phyloP scores from a whole-genome alignment of 2,888 invertebrate species.

The Cinara cedri region DNA sequence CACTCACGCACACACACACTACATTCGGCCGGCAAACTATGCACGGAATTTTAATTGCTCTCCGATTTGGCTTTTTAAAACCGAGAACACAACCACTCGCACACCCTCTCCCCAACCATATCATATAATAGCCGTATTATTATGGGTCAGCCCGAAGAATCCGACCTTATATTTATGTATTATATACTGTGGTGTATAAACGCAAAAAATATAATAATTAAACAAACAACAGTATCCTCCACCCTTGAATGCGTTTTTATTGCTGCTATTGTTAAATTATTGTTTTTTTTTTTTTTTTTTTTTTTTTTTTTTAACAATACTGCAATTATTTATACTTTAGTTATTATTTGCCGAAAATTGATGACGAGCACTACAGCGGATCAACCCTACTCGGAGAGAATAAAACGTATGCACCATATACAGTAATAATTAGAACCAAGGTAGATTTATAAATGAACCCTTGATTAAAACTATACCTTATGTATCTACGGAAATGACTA shows the following conservation, averaged over 20 bases:
- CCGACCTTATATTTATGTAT: neutral
- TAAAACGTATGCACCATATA: no score
- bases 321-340: no score
- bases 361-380: no score
- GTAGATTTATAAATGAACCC: no score
- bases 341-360: no score
- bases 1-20: neutral
- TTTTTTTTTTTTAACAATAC: no score
- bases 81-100: neutral
- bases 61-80: conserved; percentile 43
- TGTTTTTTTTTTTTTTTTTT: no score
- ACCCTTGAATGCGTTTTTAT: neutral
- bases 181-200: no score
- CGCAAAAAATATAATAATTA: conserved; percentile 12
- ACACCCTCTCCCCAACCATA: neutral
- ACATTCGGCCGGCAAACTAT: conserved; percentile 12
- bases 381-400: no score
- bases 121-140: conserved; percentile 10
- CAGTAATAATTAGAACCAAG: no score
- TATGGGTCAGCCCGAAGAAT: conserved; percentile 33
- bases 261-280: neutral
- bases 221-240: neutral
- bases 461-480: no score
- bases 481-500: no score
- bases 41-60: conserved; percentile 44